phyloP scores from a whole-genome alignment of 2,888 invertebrate genomes.

The Allophyes oxyacanthae region DNA sequence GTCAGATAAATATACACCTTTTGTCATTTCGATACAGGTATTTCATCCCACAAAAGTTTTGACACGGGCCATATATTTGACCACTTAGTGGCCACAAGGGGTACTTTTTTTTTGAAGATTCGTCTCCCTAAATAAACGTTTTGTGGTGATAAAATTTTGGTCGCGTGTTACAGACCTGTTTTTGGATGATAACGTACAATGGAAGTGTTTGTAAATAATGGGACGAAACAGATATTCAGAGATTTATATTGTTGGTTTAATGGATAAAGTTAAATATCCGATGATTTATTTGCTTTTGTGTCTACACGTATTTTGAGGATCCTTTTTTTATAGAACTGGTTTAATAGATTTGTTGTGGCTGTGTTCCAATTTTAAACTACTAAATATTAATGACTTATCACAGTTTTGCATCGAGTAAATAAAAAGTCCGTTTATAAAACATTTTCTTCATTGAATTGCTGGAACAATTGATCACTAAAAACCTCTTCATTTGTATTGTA shows the following conservation, averaged over 20 bases:
- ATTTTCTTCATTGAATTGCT: conserved; percentile 9
- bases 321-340: conserved; percentile 3
- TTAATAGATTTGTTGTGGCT: conserved; percentile 7
- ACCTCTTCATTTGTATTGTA: conserved; percentile 54
- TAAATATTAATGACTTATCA: neutral
- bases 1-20: conserved; percentile 75
- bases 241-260: conserved; percentile 65
- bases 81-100: conserved; percentile 82
- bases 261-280: conserved; percentile 57
- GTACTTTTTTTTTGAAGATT: conserved; percentile 74
- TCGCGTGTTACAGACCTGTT: conserved; percentile 80
- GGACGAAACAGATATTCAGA: conserved; percentile 66
- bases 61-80: conserved; percentile 82
- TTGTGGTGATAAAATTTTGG: conserved; percentile 67
- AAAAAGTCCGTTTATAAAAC: neutral
- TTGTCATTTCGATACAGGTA: conserved; percentile 80
- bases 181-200: conserved; percentile 67
- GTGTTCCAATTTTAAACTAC: neutral
- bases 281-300: conserved; percentile 56
- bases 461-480: conserved; percentile 56
- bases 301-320: conserved; percentile 26
- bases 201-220: conserved; percentile 69
- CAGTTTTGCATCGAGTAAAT: too few relatives aligned
- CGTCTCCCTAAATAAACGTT: conserved; percentile 79
- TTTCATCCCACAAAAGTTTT: conserved; percentile 73